phyloP scores from a whole-genome alignment of 2,797 vertebrate genomes.

The Cryptoblepharus egeriae region DNA sequence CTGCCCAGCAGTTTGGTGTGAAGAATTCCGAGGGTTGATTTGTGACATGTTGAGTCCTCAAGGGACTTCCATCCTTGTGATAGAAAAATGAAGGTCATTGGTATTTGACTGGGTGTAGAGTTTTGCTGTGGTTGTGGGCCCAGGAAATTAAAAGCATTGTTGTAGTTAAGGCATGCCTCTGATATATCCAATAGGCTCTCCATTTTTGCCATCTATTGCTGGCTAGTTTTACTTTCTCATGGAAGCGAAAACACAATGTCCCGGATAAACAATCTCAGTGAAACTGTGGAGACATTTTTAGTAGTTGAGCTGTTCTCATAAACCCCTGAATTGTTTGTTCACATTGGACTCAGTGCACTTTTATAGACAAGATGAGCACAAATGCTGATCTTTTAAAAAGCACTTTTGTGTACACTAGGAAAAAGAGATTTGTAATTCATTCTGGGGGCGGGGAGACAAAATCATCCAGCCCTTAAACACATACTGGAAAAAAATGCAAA shows the following conservation, averaged over 20 bases:
- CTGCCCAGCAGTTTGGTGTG: neutral
- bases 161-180: conserved; percentile 27
- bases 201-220: conserved; percentile 5
- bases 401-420: neutral
- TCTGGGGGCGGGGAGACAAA: neutral
- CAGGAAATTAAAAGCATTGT: conserved; percentile 8
- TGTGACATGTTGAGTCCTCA: neutral
- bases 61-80: neutral
- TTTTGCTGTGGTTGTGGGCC: neutral
- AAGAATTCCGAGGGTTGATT: neutral
- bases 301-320: conserved; percentile 11
- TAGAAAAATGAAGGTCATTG: neutral
- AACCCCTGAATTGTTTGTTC: conserved; percentile 4
- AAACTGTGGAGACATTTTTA: conserved; percentile 39
- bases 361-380: conserved; percentile 24
- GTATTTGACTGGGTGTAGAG: neutral
- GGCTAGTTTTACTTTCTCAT: conserved; percentile 19
- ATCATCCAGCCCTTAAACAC: neutral
- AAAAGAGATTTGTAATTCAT: conserved; percentile 23
- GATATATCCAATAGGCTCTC: neutral
- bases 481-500: neutral
- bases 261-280: conserved; percentile 33
- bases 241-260: conserved; percentile 35
- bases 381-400: conserved; percentile 29
- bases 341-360: conserved; percentile 24